These are phyloP conservation scores for Bombus polaris DNA, from an alignment of 1,140 invertebrate species.

Conservation along the genomic window DNA sequence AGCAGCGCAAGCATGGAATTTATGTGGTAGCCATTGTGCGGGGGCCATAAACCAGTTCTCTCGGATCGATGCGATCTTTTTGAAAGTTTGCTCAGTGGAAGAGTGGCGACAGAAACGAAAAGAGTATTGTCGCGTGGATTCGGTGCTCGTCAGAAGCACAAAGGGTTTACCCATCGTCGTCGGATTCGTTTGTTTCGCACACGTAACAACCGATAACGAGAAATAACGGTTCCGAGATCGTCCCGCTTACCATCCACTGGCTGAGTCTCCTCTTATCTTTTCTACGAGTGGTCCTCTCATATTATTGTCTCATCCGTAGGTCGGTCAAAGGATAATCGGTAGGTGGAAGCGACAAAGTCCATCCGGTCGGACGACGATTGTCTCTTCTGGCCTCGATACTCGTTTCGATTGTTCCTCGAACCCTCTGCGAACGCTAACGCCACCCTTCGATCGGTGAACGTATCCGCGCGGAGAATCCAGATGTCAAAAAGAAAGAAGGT, in stretches of 20 bases:
- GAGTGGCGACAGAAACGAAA: slow-evolving; percentile 33
- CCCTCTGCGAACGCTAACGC: neutral
- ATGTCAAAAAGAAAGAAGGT: slow-evolving; percentile 47
- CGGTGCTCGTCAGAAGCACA: slow-evolving; percentile 44
- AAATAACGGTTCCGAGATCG: slow-evolving; percentile 57
- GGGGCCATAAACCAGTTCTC: slow-evolving; percentile 12
- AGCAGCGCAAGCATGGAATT: no score
- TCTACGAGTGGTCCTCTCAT: slow-evolving; percentile 49
- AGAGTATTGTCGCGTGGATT: slow-evolving; percentile 32
- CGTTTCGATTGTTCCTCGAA: slow-evolving; percentile 31
- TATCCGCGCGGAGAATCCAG: slow-evolving; percentile 39
- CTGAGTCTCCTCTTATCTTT: slow-evolving; percentile 44
- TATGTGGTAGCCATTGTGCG: slow-evolving; percentile 8
- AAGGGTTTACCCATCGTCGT: slow-evolving; percentile 39
- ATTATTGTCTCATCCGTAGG: slow-evolving; percentile 65
- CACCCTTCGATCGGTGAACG: slow-evolving; percentile 34
- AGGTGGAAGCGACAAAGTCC: slow-evolving; percentile 54
- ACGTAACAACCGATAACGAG: slow-evolving; percentile 66
- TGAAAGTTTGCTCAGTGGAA: slow-evolving; percentile 24
- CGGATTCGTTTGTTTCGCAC: slow-evolving; percentile 57
- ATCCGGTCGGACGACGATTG: slow-evolving; percentile 62
- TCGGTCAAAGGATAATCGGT: slow-evolving; percentile 67
- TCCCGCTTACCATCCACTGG: slow-evolving; percentile 34
- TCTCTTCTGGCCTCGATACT: slow-evolving; percentile 40
- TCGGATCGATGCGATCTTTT: slow-evolving; percentile 38